phyloP scores from a whole-genome alignment of 2,797 vertebrate species.

The Gymnocypris eckloni region DNA sequence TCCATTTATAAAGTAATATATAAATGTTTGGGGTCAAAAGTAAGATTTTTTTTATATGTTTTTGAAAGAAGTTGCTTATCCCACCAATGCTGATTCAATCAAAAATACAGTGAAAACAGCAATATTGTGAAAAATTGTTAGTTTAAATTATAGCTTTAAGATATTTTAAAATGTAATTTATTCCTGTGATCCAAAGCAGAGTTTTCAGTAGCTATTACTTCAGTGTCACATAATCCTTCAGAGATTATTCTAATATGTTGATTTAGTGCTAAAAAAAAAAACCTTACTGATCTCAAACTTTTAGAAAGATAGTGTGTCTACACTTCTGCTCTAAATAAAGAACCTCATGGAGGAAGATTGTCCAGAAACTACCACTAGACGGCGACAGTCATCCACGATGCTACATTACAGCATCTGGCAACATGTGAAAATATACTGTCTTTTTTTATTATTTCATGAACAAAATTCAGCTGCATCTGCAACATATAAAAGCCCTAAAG shows the following conservation, averaged over 20 bases:
- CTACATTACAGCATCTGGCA: not conserved
- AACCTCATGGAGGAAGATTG: not conserved
- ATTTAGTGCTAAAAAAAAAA: not conserved
- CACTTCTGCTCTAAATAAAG: slow-evolving; percentile 8
- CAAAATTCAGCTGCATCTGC: not conserved
- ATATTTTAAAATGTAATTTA: not conserved
- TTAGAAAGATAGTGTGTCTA: not conserved
- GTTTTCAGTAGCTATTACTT: not conserved
- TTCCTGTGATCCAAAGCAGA: not conserved
- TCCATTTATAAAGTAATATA: too few species aligned
- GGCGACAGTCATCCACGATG: not conserved
- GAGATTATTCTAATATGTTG: not conserved
- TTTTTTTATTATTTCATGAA: not conserved
- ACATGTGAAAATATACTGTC: too few species aligned
- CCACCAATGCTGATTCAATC: not conserved
- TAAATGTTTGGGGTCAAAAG: not conserved
- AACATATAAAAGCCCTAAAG: not conserved
- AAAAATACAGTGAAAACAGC: not conserved
- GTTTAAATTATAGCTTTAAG: not conserved
- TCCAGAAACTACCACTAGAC: slow-evolving; percentile 25
- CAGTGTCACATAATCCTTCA: not conserved
- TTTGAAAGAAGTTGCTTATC: not conserved
- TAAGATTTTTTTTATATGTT: not conserved
- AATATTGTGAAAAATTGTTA: not conserved
- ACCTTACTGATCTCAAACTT: not conserved